A percentile compares a stretch with the other conserved stretches of the same genome.
Conservation (phyloP, 2,797 vertebrate genomes). For the Cygnus olor region DNA sequence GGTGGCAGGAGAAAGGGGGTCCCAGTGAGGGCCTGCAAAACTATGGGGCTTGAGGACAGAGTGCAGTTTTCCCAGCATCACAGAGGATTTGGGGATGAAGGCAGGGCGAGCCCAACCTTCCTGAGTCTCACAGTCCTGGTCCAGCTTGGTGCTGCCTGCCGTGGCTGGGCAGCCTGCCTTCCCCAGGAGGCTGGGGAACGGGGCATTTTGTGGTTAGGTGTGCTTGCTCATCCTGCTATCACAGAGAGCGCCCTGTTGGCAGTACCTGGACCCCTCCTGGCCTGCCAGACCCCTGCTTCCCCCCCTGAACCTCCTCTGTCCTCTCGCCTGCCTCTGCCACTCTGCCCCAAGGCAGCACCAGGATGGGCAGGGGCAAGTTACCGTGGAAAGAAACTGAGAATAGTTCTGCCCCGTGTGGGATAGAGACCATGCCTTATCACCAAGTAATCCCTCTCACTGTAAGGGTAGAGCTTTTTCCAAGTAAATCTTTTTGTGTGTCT, state of each 20-base stretch:
- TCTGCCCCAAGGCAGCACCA: neutral
- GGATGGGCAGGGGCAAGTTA: neutral
- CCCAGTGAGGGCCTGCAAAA: neutral
- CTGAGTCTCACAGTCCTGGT: neutral
- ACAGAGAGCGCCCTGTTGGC: neutral
- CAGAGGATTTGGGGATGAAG: neutral
- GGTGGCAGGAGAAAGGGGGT: too few relatives aligned
- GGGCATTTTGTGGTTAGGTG: neutral
- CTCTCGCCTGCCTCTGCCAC: neutral
- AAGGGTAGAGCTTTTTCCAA: neutral
- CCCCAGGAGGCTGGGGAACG: neutral
- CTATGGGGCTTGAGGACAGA: neutral
- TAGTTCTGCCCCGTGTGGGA: neutral
- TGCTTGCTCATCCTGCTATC: neutral
- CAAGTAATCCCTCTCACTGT: neutral
- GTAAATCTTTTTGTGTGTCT: neutral
- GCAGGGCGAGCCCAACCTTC: fast-evolving
- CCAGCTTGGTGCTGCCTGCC: neutral
- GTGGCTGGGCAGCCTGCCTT: fast-evolving
- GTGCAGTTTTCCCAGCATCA: neutral
- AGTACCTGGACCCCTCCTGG: neutral
- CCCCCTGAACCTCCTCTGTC: neutral
- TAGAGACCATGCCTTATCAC: fast-evolving
- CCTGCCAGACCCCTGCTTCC: fast-evolving
- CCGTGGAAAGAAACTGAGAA: neutral